Base-by-base conservation (phyloP, 2,797 vertebrate genomes). In the Miichthys miiuy region DNA sequence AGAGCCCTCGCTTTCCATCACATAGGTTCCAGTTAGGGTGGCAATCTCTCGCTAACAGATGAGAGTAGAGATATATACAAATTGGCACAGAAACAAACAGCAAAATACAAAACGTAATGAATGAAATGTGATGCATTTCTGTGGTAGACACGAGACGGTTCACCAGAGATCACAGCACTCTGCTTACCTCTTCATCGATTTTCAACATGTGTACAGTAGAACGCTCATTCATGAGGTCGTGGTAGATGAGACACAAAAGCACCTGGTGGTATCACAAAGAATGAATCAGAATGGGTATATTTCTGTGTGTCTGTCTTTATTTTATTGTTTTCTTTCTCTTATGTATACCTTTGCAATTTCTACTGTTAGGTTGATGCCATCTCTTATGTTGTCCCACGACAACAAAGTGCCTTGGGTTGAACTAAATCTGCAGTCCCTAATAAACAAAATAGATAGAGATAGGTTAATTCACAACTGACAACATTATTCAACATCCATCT, bases 321-420 rank as follows among this genome's bases (percentile, higher is more conserved):
- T 16, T 7, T 10, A 9, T 30, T 54, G 8, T 25, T 6, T 11
- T 30, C 5, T 51, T 65, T 30, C 13, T 48, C 8, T 50, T 50
- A 2, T 94, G 99, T 50, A 2, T 94, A 99, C 98, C 97, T 99
- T 99, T 84, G 96, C 94, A 61, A 97, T 87, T 44, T 97, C 97
- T 82, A 96, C 71, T n/a, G 96, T 96, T 34, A 90, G 52, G 58
- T 93, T 90, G 46, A 91, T 91, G 1, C 95, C 96, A 52, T 95
- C 89, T 69, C 89, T 81, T 21, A 97, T 94, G 25, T 94, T 93
- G 80, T 96, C 91, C 81, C 92, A 92, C 0, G 94, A 95, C 3
- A 97, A 75, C 38, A 95, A 77, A 30, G 85, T 90, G 68, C 95
- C 96, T 0, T 79, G 54, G 3, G 88, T 65, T 2, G 89, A 57